Evolutionary conservation across 2,888 invertebrate species (phyloP).

Genomic region (Cephalotes varians): DNA sequence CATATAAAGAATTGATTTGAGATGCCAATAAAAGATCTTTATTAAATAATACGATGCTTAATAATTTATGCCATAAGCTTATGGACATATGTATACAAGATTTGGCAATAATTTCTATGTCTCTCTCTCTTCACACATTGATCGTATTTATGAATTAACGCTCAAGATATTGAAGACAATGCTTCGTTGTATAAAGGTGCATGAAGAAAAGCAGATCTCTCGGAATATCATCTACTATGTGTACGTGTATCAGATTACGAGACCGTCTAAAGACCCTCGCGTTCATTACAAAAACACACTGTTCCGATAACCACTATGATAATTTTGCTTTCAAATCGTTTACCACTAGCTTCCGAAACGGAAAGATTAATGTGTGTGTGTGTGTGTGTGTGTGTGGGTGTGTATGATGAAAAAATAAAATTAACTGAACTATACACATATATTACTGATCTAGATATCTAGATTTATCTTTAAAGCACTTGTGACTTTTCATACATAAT

Average conservation of each 20-base stretch:
- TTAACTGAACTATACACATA: background rate
- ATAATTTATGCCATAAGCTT: background rate
- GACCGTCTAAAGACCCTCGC: slow-evolving; percentile 56
- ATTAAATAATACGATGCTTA: background rate
- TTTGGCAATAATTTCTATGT: slow-evolving; percentile 4
- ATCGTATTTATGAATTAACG: background rate
- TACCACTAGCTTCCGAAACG: background rate
- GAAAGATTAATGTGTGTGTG: background rate
- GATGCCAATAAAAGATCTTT: background rate
- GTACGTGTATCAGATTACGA: slow-evolving; percentile 64
- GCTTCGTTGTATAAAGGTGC: slow-evolving; percentile 63
- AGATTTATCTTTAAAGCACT: background rate
- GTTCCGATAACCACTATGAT: slow-evolving; percentile 1
- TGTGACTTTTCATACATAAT: background rate
- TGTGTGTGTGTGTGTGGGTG: background rate
- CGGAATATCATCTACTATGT: slow-evolving; percentile 67
- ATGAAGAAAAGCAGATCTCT: slow-evolving; percentile 71
- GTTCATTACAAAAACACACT: slow-evolving; percentile 58
- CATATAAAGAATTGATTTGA: background rate
- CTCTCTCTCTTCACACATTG: background rate
- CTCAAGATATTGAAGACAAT: slow-evolving; percentile 54
- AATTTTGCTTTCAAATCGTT: slow-evolving; percentile 23
- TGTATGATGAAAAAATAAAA: background rate
- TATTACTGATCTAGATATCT: background rate
- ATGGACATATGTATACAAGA: background rate